Evolutionary conservation across 1,140 invertebrate genomes (phyloP).

Genomic region (Globodera ellingtonae): DNA sequence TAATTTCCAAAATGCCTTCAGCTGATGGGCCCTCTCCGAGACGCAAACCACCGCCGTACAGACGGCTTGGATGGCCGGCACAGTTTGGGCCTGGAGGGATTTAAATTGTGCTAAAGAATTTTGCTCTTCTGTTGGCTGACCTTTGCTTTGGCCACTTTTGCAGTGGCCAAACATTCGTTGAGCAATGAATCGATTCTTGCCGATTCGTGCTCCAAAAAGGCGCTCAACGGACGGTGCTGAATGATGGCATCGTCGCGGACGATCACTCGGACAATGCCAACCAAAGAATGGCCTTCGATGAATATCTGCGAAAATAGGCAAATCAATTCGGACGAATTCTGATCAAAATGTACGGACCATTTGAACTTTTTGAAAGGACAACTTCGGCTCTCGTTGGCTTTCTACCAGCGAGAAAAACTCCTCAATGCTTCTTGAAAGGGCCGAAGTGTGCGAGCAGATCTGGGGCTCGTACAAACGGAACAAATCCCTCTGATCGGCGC

Average conservation of each 20-base stretch:
- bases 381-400: conserved; percentile 25
- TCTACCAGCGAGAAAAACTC: conserved; percentile 36
- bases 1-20: conserved; percentile 38
- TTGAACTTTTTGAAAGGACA: conserved; percentile 45
- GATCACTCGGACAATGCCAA: conserved; percentile 34
- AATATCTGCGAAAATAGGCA: conserved; percentile 23
- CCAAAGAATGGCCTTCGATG: conserved; percentile 37
- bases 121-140: conserved; percentile 4
- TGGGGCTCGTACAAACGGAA: conserved; percentile 39
- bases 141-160: conserved; percentile 26
- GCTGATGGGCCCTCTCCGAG: conserved; percentile 36
- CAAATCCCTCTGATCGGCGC: conserved; percentile 39
- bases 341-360: conserved; percentile 14
- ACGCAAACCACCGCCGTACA: conserved; percentile 39
- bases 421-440: conserved; percentile 38
- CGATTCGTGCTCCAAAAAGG: conserved; percentile 22
- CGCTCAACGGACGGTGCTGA: conserved; percentile 18
- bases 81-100: conserved; percentile 37
- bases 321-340: conserved; percentile 2
- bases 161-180: conserved; percentile 38
- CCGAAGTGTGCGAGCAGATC: conserved; percentile 32
- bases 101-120: neutral
- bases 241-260: conserved; percentile 23
- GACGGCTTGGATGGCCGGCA: conserved; percentile 44
- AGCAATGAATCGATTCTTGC: conserved; percentile 13